Base-by-base conservation (phyloP, 2,888 invertebrate genomes). In the Drosophila kambysellisi region DNA sequence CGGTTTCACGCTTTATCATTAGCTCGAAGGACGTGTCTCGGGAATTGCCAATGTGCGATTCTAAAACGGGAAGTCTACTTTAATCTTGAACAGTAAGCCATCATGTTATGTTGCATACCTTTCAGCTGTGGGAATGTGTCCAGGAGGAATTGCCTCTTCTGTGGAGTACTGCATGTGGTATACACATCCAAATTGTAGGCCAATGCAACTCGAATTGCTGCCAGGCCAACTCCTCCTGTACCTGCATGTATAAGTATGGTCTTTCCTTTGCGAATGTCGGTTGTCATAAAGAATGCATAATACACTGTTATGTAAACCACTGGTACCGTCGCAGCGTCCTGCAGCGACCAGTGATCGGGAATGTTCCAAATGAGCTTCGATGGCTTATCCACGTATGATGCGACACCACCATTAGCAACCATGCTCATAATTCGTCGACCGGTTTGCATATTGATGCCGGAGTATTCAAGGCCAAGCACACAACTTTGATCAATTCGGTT, bases 21-120 rank as follows among this genome's bases (percentile, higher is more conserved):
- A 95, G 95, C 92, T 99, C 98, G 92, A 99, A 99, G 0, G 96
- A 95, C 0, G 95, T 94, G 91, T 98, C 96, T 83, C 98, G 95
- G 11, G 98, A 97, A 92, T 98, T 97, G 29, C 97, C 97, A 89
- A 99, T 97, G 90, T 97, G 95, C 50, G 94, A 94, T 65, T 92
- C 93, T 64, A 86, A 25, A 32, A 17, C 30, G n/a, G 1, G 15
- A 8, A 25, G 46, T 20, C 15, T 15, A 9, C 20, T 20, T 32
- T 2, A 15, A 7, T n/a, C 11, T 43, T 57, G 15, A 15, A 3
- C 11, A 30, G 11, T 32, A 9, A 32, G 6, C 41, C 9, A 25
- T 25, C 25, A 25, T 25, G 0, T 25, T 25, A 25, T 25, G 3
- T 25, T n/a, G 12, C 20, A 66, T 76, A 95, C 95, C 95, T 92